These are phyloP conservation scores for Chloroclystis v-ata DNA, from an alignment of 2,888 invertebrate genomes.

Conservation along the genomic window DNA sequence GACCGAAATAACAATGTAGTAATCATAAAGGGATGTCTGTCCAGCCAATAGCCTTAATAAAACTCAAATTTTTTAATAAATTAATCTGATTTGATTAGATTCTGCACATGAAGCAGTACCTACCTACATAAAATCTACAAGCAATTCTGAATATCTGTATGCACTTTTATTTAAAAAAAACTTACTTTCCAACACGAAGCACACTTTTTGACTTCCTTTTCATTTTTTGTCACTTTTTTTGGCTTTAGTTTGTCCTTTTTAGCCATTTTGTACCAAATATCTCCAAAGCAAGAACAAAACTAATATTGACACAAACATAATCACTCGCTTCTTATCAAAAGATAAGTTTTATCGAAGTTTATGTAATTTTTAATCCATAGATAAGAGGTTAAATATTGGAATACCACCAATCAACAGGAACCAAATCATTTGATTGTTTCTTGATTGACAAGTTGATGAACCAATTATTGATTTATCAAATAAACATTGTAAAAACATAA, in stretches of 20 bases:
- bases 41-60: too few species aligned
- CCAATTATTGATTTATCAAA: too few species aligned
- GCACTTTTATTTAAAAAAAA: slow-evolving; percentile 5
- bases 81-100: too few species aligned
- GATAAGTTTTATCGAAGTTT: slow-evolving; percentile 21
- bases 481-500: too few species aligned
- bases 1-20: too few species aligned
- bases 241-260: slow-evolving; percentile 17
- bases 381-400: slow-evolving; percentile 3
- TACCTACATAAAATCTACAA: too few species aligned
- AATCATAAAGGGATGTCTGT: too few species aligned
- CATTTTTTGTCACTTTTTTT: slow-evolving; percentile 10
- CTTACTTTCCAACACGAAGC: slow-evolving; percentile 20
- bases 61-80: too few species aligned
- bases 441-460: not conserved
- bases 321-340: not conserved
- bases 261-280: slow-evolving; percentile 18
- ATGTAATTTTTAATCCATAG: slow-evolving; percentile 28
- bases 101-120: too few species aligned
- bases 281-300: slow-evolving; percentile 3
- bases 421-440: not conserved
- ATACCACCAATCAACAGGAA: not conserved
- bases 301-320: slow-evolving; percentile 4
- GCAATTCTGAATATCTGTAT: too few species aligned
- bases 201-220: not conserved